Conservation (phyloP, 1,140 invertebrate genomes). For the Mesaphorura yosii region DNA sequence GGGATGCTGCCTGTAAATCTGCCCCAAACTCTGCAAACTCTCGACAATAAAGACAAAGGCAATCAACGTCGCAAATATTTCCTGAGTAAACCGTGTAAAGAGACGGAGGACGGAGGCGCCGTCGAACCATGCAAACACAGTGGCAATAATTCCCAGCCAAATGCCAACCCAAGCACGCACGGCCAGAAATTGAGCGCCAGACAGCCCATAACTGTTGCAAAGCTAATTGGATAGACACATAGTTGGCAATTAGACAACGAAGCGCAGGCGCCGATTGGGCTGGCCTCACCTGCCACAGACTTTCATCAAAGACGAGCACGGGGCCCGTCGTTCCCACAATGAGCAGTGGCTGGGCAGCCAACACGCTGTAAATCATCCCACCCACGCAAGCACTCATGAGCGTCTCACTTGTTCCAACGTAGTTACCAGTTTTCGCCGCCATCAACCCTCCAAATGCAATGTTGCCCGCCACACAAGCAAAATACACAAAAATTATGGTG, state of each 20-base stretch:
- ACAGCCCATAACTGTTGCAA: conserved; percentile 49
- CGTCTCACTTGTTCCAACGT: conserved; percentile 86
- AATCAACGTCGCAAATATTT: conserved; percentile 94
- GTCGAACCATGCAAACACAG: conserved; percentile 72
- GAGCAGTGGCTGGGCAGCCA: conserved; percentile 78
- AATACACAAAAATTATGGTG: conserved; percentile 89
- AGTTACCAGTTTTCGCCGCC: conserved; percentile 71
- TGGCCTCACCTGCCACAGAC: conserved; percentile 51
- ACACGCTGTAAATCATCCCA: conserved; percentile 70
- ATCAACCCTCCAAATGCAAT: conserved; percentile 88
- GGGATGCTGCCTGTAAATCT: background rate
- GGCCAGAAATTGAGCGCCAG: conserved; percentile 74
- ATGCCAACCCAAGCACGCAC: conserved; percentile 83
- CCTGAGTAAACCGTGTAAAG: conserved; percentile 89
- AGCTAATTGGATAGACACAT: conserved; percentile 44
- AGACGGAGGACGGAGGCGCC: conserved; percentile 79
- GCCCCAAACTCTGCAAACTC: background rate
- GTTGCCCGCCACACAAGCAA: conserved; percentile 81
- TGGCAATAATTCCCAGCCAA: conserved; percentile 67
- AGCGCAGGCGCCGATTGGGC: background rate
- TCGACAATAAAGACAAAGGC: conserved; percentile 45
- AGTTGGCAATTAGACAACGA: background rate
- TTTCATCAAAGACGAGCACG: conserved; percentile 85
- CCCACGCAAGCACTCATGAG: conserved; percentile 64
- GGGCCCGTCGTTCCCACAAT: conserved; percentile 89